Conservation (phyloP, 2,113 vertebrate genomes). For the Rhinichthys klamathensis region DNA sequence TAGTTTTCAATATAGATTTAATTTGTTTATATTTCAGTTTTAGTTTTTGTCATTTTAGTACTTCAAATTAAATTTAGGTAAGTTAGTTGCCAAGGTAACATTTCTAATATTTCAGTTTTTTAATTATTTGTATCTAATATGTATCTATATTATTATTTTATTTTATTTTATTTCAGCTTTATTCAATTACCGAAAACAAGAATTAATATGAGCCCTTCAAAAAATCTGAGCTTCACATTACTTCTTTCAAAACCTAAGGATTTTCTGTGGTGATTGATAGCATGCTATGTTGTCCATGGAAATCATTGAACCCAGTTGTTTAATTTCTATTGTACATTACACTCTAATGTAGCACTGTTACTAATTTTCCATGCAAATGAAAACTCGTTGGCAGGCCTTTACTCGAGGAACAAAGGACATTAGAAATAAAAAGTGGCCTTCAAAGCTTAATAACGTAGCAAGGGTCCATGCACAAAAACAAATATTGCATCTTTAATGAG, state of each 20-base stretch:
- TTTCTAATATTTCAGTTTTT: background rate
- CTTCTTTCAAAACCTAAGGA: background rate
- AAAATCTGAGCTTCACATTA: background rate
- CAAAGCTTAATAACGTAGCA: conserved; percentile 21
- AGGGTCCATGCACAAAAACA: conserved; percentile 67
- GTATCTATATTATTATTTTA: background rate
- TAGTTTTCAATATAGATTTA: background rate
- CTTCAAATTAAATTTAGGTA: background rate
- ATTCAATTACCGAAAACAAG: background rate
- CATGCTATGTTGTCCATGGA: background rate
- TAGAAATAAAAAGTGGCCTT: conserved; percentile 10
- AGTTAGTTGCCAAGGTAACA: background rate
- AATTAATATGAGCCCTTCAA: background rate
- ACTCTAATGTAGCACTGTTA: background rate
- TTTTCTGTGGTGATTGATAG: background rate
- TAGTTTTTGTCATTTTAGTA: background rate
- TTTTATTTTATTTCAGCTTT: background rate
- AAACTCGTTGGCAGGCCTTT: background rate
- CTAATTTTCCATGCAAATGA: background rate
- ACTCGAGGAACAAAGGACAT: background rate
- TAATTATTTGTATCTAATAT: background rate
- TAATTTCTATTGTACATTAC: background rate
- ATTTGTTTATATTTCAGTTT: background rate
- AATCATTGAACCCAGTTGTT: background rate
- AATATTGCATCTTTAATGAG: conserved; percentile 77